Evolutionary conservation across 2,797 vertebrate genomes (phyloP).

Genomic region (Heteromormyrus szaboi): DNA sequence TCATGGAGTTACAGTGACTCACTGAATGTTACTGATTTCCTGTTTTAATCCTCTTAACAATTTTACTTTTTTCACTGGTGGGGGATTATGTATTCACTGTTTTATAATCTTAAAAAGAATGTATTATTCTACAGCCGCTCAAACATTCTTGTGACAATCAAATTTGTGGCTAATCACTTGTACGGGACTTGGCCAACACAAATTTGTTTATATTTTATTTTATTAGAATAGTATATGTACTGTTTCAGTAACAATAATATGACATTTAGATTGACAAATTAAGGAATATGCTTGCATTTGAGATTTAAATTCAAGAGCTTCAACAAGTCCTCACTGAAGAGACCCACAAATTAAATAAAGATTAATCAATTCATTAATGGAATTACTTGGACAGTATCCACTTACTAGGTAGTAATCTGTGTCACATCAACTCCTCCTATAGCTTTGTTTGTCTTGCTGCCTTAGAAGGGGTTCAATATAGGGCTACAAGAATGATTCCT

Average conservation of each 20-base stretch:
- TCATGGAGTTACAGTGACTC: constrained; percentile 8
- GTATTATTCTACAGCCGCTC: constrained; percentile 9
- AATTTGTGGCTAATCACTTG: neutral
- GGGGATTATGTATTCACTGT: constrained; percentile 15
- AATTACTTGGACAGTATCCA: neutral
- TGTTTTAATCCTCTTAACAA: constrained; percentile 24
- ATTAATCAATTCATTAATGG: neutral
- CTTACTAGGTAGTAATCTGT: neutral
- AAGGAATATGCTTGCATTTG: neutral
- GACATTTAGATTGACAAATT: neutral
- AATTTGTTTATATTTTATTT: neutral
- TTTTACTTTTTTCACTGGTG: constrained; percentile 10
- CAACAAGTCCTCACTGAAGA: neutral
- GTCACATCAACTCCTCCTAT: neutral
- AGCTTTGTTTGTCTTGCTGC: neutral
- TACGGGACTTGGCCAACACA: neutral
- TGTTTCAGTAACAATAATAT: neutral
- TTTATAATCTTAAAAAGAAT: constrained; percentile 3
- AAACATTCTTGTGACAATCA: neutral
- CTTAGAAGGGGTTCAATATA: neutral
- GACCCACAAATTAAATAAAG: neutral
- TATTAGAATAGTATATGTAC: neutral
- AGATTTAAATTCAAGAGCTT: neutral
- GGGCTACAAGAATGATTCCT: neutral
- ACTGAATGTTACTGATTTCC: constrained; percentile 3